Evolutionary conservation across 2,888 invertebrate genomes (phyloP), one percentile per base, ranked within the genome.

Genomic region (Latheticus oryzae): DNA sequence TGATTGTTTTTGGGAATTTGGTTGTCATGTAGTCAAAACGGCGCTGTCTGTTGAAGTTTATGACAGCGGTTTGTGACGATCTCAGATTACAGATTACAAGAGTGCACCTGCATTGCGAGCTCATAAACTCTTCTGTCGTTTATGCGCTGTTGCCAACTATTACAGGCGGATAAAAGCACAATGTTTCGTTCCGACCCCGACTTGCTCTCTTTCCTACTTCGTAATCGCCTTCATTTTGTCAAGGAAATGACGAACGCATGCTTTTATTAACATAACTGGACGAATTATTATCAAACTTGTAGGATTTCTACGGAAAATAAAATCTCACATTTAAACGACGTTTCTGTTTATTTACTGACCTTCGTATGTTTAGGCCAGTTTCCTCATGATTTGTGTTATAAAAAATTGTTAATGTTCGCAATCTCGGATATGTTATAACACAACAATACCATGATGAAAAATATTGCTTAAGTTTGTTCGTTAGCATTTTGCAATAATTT

Each of bases 61-160:
- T 40, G 40, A 40, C 40, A 21, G 40, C 51, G 51, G 40, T 40
- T 30, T 53, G 53, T 43, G 42, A 43, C 56, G 48, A 40, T 59
- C 58, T 62, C 63, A 50, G 50, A 58, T 64, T 62, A 61, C 62
- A 62, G 60, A 59, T 62, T 60, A 57, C 62, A 59, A 61, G 58
- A 58, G 54, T 61, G 58, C 64, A 65, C 64, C 64, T 65, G 64
- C 64, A 65, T 59, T 50, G 57, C 48, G 56, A 61, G 57, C 54
- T 54, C 60, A 61, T 56, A 56, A 56, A 56, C 40, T 54, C 38
- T 37, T 40, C 56, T 9, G 9, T 47, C 19, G 40, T 42, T 32
- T 9, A 21, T 32, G 54, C 45, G 24, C 21, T 54, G 54, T 54
- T 54, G 54, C 54, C 54, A 45, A 45, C 37, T 54, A 45, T 40